Evolutionary conservation across 2,888 invertebrate genomes (phyloP).

Genomic region (Aleiodes testaceus): DNA sequence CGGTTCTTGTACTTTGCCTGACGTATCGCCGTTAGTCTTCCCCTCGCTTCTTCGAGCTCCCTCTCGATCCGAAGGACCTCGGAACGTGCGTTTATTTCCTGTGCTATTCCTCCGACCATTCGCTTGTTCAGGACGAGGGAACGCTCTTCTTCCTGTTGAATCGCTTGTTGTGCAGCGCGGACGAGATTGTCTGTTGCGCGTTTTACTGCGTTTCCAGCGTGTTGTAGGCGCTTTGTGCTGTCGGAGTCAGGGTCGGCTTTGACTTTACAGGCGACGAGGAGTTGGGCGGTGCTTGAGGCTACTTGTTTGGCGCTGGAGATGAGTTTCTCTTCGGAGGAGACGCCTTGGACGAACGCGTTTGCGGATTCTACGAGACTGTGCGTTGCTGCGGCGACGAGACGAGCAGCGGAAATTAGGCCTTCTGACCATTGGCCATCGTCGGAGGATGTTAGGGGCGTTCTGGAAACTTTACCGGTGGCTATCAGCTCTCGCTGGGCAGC

Average conservation of each 20-base stretch:
- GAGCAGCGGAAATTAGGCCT: constrained; percentile 95
- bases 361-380: constrained; percentile 98
- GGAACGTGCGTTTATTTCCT: constrained; percentile 93
- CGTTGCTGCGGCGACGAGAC: constrained; percentile 97
- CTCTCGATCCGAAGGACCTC: constrained; percentile 95
- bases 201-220: constrained; percentile 97
- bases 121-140: constrained; percentile 91
- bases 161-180: constrained; percentile 92
- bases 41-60: constrained; percentile 93
- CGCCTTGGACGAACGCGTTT: constrained; percentile 94
- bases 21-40: constrained; percentile 90
- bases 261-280: constrained; percentile 98
- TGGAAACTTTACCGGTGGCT: constrained; percentile 88
- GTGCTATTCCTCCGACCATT: constrained; percentile 97
- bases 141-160: constrained; percentile 92
- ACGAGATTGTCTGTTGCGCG: constrained; percentile 98
- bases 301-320: constrained; percentile 97
- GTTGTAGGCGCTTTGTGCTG: constrained; percentile 91
- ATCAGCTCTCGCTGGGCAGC: constrained; percentile 97
- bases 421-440: constrained; percentile 99
- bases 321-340: constrained; percentile 94
- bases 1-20: constrained; percentile 92
- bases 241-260: constrained; percentile 98
- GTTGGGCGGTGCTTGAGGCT: constrained; percentile 96
- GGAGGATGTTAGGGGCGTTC: constrained; percentile 87